Conservation (phyloP, 1,140 invertebrate species). For the Drosophila cardini region DNA sequence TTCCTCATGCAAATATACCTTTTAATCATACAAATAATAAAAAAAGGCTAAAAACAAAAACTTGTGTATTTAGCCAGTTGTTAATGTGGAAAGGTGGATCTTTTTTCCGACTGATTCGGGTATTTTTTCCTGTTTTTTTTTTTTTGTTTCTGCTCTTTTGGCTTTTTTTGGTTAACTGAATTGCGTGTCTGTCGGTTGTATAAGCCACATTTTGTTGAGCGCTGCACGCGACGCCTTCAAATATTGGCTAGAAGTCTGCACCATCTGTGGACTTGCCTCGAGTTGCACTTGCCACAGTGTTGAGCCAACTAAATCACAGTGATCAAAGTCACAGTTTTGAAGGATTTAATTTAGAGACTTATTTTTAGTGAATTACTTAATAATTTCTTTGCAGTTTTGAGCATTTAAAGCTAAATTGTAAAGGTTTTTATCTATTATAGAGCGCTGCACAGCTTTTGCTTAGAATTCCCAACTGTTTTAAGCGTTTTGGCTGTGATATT, state of each 20-base stretch:
- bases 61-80: conserved; percentile 76
- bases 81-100: conserved; percentile 61
- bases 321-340: conserved; percentile 2
- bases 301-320: conserved; percentile 15
- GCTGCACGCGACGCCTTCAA: conserved; percentile 59
- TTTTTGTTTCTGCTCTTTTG: not conserved
- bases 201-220: conserved; percentile 41
- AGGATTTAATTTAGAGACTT: not conserved
- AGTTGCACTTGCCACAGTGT: conserved; percentile 28
- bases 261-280: conserved; percentile 1
- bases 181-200: conserved; percentile 74
- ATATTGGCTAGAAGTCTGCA: conserved; percentile 37
- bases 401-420: not conserved
- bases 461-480: not conserved
- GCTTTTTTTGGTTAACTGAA: conserved; percentile 31
- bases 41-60: conserved; percentile 53
- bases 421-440: conserved; percentile 22
- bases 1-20: conserved; percentile 64
- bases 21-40: conserved; percentile 62
- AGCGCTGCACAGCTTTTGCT: not conserved
- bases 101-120: conserved; percentile 7
- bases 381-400: not conserved
- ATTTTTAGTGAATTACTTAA: not conserved
- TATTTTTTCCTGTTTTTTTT: conserved; percentile 2
- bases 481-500: not conserved